Evolutionary conservation across 2,797 vertebrate genomes (phyloP), one percentile per base, ranked within the genome.

Genomic region (Hippoglossus hippoglossus): DNA sequence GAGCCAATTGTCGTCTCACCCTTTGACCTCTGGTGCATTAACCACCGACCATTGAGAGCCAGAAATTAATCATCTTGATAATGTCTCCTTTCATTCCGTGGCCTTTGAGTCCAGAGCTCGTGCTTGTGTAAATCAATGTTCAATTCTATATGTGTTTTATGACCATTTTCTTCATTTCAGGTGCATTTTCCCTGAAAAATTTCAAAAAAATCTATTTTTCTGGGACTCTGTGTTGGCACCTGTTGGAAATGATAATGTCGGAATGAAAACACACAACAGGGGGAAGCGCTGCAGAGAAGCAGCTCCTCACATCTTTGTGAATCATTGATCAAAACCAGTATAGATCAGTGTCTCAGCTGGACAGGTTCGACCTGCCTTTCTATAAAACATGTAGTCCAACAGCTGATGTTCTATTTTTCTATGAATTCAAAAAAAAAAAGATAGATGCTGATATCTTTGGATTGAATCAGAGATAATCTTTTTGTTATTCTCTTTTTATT

Each of bases 11-110:
- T 91, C 78, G 59, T 61, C 60, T 74, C 50, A 87, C 85, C 84
- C 84, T 90, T 83, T 90, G 87, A 89, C 88, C 91, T 60, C 1
- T 70, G 84, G 58, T 67, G 39, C 87, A 77, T 90, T 83, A 82
- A 81, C 73, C 77, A 74, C 6, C 39, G 16, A 71, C 72, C 66
- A 65, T 73, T 68, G 70, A 34, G 75, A 51, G 28, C 66, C 63
- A 19, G 47, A 81, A 68, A 84, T 87, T 46, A 84, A 79, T 87
- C 77, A 59, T 19, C 36, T 24, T 50, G 68, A 83, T 81, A 80
- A 83, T 72, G 64, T 55, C 59, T 75, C 54, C 64, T 78, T 82
- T 85, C 77, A 61, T 10, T 0, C 26, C 13, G 54, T 34, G 60
- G 62, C 63, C 8, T 4, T 0, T 1, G 73, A 81, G 70, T 77